These are phyloP conservation scores for Rynchops niger DNA, from an alignment of 2,113 vertebrate genomes.

Conservation along the genomic window DNA sequence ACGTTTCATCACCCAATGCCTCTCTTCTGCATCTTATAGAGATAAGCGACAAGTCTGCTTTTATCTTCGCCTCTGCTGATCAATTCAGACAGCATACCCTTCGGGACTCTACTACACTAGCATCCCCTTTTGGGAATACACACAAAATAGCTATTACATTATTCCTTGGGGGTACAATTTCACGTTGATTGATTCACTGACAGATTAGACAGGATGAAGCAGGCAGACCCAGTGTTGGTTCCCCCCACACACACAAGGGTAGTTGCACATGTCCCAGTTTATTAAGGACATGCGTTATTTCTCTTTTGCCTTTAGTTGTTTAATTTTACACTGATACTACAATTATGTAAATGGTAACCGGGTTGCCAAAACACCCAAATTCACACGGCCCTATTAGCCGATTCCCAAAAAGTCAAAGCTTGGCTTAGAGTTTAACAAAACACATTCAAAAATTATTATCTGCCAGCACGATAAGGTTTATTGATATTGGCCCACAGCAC, in stretches of 20 bases:
- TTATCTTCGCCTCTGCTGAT: neutral
- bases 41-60: neutral
- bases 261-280: neutral
- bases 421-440: neutral
- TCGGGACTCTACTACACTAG: neutral
- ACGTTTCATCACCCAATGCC: neutral
- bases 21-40: neutral
- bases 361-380: neutral
- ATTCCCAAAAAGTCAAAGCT: neutral
- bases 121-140: neutral
- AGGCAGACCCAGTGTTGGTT: neutral
- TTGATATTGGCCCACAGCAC: neutral
- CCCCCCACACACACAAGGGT: accelerated
- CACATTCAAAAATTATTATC: neutral
- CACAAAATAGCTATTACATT: neutral
- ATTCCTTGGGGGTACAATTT: neutral
- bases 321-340: neutral
- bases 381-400: neutral
- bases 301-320: neutral
- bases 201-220: neutral
- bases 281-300: neutral
- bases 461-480: neutral
- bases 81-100: neutral
- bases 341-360: neutral
- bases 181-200: constrained; percentile 8